Conservation (phyloP, 2,888 invertebrate genomes). For the Synergus gifuensis region DNA sequence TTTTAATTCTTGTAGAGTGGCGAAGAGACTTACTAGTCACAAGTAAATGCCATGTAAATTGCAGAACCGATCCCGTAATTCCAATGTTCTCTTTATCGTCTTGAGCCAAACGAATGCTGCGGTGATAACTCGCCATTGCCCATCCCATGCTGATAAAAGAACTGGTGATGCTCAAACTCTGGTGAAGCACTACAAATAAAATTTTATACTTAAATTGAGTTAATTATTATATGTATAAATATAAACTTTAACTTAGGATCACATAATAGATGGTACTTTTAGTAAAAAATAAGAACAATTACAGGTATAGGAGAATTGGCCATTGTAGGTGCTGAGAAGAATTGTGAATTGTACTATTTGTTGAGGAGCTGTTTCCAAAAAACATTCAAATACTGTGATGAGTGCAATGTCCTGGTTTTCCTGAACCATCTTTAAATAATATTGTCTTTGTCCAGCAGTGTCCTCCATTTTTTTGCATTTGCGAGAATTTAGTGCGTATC, state of each 20-base stretch:
- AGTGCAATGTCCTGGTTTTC: constrained; percentile 90
- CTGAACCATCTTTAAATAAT: constrained; percentile 86
- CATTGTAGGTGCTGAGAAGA: constrained; percentile 81
- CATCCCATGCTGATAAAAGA: constrained; percentile 94
- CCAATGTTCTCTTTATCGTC: constrained; percentile 89
- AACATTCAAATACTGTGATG: constrained; percentile 88
- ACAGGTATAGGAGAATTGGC: constrained; percentile 79
- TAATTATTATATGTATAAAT: constrained; percentile 35
- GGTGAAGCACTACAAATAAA: constrained; percentile 80
- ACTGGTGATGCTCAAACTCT: constrained; percentile 86
- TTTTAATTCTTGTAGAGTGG: background rate
- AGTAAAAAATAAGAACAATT: constrained; percentile 55
- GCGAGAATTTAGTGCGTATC: constrained; percentile 84
- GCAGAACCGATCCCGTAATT: constrained; percentile 84
- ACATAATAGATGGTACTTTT: background rate
- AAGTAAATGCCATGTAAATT: constrained; percentile 91
- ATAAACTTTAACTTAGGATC: no score
- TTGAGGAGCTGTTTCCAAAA: constrained; percentile 89
- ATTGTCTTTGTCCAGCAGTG: constrained; percentile 81
- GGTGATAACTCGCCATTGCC: constrained; percentile 93
- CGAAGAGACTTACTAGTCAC: constrained; percentile 82
- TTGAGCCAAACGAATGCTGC: constrained; percentile 88
- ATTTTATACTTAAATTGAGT: constrained; percentile 58
- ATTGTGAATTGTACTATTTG: constrained; percentile 87
- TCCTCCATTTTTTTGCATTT: constrained; percentile 82